A percentile compares a stretch with the other conserved stretches of the same genome.
Conservation (phyloP, 2,888 invertebrate genomes). For the Ophioninae sp. region DNA sequence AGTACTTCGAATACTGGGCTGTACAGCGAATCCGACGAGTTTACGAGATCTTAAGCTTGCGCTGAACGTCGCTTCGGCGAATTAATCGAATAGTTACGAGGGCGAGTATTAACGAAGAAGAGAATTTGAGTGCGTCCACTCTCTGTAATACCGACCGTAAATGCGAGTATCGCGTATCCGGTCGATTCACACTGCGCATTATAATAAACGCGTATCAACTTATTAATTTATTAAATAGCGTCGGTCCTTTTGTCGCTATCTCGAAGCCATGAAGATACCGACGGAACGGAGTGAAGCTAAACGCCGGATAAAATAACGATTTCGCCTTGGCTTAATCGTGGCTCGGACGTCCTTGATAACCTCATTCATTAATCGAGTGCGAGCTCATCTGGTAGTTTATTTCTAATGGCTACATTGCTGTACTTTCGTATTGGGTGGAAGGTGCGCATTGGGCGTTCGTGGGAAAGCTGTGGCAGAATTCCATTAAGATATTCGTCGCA, state of each 20-base stretch:
- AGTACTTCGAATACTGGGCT: conserved; percentile 34
- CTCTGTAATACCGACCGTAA: conserved; percentile 1
- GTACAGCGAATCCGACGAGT: conserved; percentile 54
- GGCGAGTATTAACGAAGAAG: conserved; percentile 34
- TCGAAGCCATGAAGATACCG: conserved; percentile 22
- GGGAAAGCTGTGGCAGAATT: neutral
- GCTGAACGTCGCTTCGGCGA: conserved; percentile 43
- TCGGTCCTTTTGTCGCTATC: conserved; percentile 46
- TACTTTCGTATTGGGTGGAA: neutral
- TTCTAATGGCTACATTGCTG: neutral
- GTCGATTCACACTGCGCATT: conserved; percentile 29
- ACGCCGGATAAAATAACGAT: conserved; percentile 49
- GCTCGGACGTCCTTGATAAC: conserved; percentile 46
- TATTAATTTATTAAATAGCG: conserved; percentile 58
- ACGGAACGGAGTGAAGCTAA: conserved; percentile 31
- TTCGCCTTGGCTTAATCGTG: conserved; percentile 32
- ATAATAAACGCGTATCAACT: conserved; percentile 52
- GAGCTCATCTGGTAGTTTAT: conserved; percentile 35
- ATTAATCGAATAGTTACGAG: conserved; percentile 62
- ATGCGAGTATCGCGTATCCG: conserved; percentile 45
- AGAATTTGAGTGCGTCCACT: conserved; percentile 29
- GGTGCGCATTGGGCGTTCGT: neutral
- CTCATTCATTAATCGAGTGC: conserved; percentile 54
- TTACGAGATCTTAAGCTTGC: conserved; percentile 55
- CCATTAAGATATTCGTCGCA: conserved; percentile 47